phyloP scores from a whole-genome alignment of 2,888 invertebrate species.

The Calliphora vomitoria region DNA sequence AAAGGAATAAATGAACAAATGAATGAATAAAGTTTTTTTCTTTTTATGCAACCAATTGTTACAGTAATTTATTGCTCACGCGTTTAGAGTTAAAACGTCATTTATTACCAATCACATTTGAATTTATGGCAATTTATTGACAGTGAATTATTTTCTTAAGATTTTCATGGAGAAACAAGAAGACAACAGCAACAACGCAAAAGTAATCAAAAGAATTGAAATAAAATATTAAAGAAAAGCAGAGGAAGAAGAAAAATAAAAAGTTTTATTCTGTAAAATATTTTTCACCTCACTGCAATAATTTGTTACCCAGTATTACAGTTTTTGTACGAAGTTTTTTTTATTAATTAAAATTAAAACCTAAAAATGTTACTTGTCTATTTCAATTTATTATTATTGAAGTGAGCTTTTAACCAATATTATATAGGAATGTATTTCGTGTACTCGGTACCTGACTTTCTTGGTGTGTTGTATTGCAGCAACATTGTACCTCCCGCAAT shows the following conservation, averaged over 20 bases:
- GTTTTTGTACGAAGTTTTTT: conserved; percentile 17
- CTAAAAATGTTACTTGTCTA: conserved; percentile 73
- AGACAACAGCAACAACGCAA: conserved; percentile 15
- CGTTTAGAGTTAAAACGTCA: conserved; percentile 74
- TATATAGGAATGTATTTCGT: conserved; percentile 40
- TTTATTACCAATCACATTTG: conserved; percentile 75
- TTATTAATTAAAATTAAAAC: conserved; percentile 73
- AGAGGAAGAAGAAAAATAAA: conserved; percentile 1
- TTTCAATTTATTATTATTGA: conserved; percentile 74
- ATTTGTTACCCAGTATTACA: conserved; percentile 48
- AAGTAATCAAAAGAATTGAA: conserved; percentile 45
- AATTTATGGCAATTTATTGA: conserved; percentile 75
- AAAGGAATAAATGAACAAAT: conserved; percentile 29
- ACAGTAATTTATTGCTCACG: conserved; percentile 75
- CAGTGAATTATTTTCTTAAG: conserved; percentile 74
- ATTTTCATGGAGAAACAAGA: conserved; percentile 43
- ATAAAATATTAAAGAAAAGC: conserved; percentile 54
- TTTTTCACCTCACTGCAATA: conserved; percentile 63
- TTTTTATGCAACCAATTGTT: conserved; percentile 67
- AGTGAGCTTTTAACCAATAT: conserved; percentile 64
- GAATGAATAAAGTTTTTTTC: conserved; percentile 46
- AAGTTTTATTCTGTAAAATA: conserved; percentile 47
- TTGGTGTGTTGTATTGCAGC: background rate
- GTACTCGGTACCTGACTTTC: conserved; percentile 57
- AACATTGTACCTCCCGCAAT: conserved; percentile 71